Evolutionary conservation across 2,888 invertebrate genomes (phyloP).

Genomic region (Tinea trinotella): DNA sequence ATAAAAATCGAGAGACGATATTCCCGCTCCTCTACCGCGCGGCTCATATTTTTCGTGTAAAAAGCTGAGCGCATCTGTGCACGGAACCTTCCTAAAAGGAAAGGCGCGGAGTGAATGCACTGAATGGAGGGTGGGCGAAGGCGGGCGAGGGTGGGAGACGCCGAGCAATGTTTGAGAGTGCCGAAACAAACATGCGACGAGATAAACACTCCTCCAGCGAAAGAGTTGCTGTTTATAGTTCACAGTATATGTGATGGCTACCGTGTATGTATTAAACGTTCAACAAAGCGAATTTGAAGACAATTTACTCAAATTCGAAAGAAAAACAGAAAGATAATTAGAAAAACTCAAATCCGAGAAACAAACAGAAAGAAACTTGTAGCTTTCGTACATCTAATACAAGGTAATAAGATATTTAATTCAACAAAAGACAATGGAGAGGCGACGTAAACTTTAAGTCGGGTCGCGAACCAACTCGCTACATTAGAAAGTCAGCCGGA

Average conservation of each 20-base stretch:
- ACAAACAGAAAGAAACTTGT: constrained; percentile 24
- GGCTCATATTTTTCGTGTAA: constrained; percentile 19
- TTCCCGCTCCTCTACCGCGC: background rate
- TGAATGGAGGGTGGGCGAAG: background rate
- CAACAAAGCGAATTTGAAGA: background rate
- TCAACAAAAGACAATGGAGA: constrained; percentile 49
- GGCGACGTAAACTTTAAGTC: constrained; percentile 46
- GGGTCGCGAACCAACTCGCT: constrained; percentile 38
- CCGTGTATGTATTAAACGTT: background rate
- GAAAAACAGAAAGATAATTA: constrained; percentile 7
- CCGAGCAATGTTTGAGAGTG: constrained; percentile 27
- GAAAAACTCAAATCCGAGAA: constrained; percentile 17
- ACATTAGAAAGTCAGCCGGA: constrained; percentile 51
- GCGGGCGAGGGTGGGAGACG: background rate
- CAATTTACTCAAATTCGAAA: constrained; percentile 10
- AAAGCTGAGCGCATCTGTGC: constrained; percentile 21
- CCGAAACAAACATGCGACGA: constrained; percentile 41
- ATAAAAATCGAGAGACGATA: constrained; percentile 11
- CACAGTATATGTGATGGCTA: background rate
- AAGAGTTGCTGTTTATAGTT: constrained; percentile 10
- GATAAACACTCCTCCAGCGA: constrained; percentile 4
- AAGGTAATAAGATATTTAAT: constrained; percentile 29
- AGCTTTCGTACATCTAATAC: constrained; percentile 41
- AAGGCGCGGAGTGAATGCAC: constrained; percentile 10
- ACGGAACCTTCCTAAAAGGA: constrained; percentile 16